phyloP scores from a whole-genome alignment of 2,113 vertebrate species.

The Poeciliopsis turrubarensis region DNA sequence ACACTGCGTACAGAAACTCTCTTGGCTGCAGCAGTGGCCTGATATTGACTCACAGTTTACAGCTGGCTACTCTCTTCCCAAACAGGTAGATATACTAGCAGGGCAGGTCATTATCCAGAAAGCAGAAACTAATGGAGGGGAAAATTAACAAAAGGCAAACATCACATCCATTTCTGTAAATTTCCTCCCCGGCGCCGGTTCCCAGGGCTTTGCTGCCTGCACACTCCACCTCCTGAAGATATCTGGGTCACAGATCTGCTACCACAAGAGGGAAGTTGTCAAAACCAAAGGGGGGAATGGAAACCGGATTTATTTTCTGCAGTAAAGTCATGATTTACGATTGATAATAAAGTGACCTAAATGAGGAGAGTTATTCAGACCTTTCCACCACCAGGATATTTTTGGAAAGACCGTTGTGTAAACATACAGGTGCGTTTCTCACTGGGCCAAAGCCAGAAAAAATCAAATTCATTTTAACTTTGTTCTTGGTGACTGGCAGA shows the following conservation, averaged over 20 bases:
- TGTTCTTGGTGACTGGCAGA: conserved; percentile 12
- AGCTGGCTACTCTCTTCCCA: conserved; percentile 38
- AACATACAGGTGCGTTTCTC: conserved; percentile 31
- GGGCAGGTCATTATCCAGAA: conserved; percentile 63
- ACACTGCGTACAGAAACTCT: conserved; percentile 19
- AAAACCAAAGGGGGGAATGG: conserved; percentile 14
- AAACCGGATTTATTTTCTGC: conserved; percentile 1
- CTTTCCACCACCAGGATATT: conserved; percentile 16
- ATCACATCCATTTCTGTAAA: conserved; percentile 49
- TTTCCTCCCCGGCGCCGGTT: conserved; percentile 34
- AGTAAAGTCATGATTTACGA: conserved; percentile 24
- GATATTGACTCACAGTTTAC: conserved; percentile 61
- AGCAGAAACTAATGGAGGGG: conserved; percentile 74
- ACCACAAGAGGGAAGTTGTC: conserved; percentile 31
- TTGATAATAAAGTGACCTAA: conserved; percentile 36
- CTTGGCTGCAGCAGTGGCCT: conserved; percentile 31
- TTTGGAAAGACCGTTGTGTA: conserved; percentile 42
- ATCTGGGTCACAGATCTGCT: conserved; percentile 63
- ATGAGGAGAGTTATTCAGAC: conserved; percentile 16
- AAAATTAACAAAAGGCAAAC: conserved; percentile 75
- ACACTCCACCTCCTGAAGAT: conserved; percentile 27
- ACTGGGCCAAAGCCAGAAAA: conserved; percentile 24
- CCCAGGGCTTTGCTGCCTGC: conserved; percentile 29
- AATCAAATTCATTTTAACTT: conserved; percentile 20
- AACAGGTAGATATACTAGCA: conserved; percentile 51